These are phyloP conservation scores for Hucho hucho DNA, from an alignment of 2,113 vertebrate genomes.

Conservation along the genomic window DNA sequence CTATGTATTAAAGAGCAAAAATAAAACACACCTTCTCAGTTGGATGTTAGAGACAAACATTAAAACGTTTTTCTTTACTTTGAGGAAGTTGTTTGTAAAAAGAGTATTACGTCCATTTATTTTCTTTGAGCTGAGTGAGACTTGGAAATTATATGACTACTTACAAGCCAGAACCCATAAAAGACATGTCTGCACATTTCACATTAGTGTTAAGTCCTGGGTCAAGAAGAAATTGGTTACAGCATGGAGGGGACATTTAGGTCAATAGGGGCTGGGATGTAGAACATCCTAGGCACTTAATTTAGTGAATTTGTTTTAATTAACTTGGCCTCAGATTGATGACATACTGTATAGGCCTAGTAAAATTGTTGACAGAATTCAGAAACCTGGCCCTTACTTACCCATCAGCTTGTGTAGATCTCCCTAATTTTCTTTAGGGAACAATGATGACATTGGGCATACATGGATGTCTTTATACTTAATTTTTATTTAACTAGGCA, in stretches of 20 bases:
- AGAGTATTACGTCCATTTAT: constrained; percentile 37
- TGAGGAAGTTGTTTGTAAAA: constrained; percentile 48
- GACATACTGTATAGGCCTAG: no score
- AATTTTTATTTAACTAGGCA: no score
- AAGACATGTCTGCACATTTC: constrained; percentile 36
- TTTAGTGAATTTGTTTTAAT: no score
- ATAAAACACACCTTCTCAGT: constrained; percentile 52
- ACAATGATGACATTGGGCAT: no score
- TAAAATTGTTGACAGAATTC: no score
- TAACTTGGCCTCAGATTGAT: no score
- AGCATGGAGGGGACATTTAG: background rate
- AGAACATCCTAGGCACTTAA: no score
- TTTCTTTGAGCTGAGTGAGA: constrained; percentile 33
- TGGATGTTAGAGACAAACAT: constrained; percentile 37
- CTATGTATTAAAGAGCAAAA: constrained; percentile 44
- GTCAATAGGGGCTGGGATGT: no score
- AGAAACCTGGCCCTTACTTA: no score
- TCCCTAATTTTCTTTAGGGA: no score
- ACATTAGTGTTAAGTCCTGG: constrained; percentile 18
- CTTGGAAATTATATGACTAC: constrained; percentile 35
- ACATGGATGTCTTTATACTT: no score
- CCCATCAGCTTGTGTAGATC: no score
- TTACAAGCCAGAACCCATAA: constrained; percentile 38
- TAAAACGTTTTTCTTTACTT: constrained; percentile 19
- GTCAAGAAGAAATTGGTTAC: constrained; percentile 11